Evolutionary conservation across 2,797 vertebrate species (phyloP), one percentile per base, ranked within the genome.

Genomic region (Coccyzus lansbergi): DNA sequence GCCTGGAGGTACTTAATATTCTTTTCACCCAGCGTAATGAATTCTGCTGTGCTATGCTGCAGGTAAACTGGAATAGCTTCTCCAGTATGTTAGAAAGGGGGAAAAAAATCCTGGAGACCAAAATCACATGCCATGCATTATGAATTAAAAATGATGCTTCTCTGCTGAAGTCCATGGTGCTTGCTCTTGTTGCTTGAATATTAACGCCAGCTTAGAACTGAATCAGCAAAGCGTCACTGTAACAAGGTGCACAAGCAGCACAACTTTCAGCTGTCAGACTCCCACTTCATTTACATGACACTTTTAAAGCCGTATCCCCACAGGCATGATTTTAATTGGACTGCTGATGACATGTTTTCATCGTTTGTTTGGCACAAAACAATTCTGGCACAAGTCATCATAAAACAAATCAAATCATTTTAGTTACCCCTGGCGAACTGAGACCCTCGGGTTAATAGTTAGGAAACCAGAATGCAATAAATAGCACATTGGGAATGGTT

Each of bases 301-400:
- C 69, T 92, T 92, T 93, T 63, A 86, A 88, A 90, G 67, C n/a
- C 59, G 51, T 48, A 48, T 75, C 59, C 91, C 91, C 74, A 62
- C 44, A 67, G 84, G 90, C 74, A 49, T 80, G 36, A 52, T 93
- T 96, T 96, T 96, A 95, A 95, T 95, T 94, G 90, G 91, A 12
- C 83, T 78, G 65, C 16, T 4, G 4, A 79, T 93, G 92, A 78
- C 74, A 92, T 31, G 87, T 68, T 87, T 91, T 84, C 71, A 52
- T 67, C 8, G 1, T 74, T 85, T 52, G 44, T 72, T 88, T 15
- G 1, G 56, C 2, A 3, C 17, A n/a, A 82, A 93, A 82, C 42
- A 28, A 48, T 87, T 68, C 49, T 94, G 94, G 83, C 82, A 60
- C 15, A 4, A 92, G 85, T 70, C 86, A 63, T 75, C 78, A 64